Evolutionary conservation across 1,140 invertebrate genomes (phyloP).

Genomic region (Sogatella furcifera): DNA sequence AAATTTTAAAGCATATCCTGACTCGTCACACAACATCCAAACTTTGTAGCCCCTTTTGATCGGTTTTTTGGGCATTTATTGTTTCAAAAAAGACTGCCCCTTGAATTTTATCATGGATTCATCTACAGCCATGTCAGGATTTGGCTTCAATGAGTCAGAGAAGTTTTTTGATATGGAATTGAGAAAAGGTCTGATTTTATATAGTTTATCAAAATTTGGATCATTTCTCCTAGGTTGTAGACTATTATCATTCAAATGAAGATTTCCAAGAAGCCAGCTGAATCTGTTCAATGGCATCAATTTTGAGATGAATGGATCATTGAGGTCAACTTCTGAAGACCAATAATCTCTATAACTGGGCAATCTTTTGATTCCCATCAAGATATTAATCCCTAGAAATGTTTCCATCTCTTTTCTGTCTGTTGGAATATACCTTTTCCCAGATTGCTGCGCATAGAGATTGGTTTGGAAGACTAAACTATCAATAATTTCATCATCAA

Average conservation of each 20-base stretch:
- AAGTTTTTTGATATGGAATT: slow-evolving; percentile 5
- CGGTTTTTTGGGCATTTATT: slow-evolving; percentile 22
- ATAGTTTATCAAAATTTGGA: slow-evolving; percentile 24
- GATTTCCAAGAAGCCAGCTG: slow-evolving; percentile 28
- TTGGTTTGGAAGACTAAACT: slow-evolving; percentile 18
- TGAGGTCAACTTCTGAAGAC: slow-evolving; percentile 28
- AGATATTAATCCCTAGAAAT: slow-evolving; percentile 26
- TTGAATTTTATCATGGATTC: slow-evolving; percentile 26
- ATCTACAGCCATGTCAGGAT: slow-evolving; percentile 18
- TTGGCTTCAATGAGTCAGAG: slow-evolving; percentile 6
- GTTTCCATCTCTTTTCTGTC: slow-evolving; percentile 21
- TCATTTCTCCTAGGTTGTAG: slow-evolving; percentile 14
- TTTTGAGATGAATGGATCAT: slow-evolving; percentile 28
- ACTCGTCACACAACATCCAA: slow-evolving; percentile 14
- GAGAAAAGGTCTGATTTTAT: slow-evolving; percentile 22
- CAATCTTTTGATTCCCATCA: slow-evolving; percentile 27
- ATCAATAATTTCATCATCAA: slow-evolving; percentile 3
- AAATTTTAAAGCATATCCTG: slow-evolving; percentile 18
- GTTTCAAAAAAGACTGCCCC: slow-evolving; percentile 22
- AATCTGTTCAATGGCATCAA: slow-evolving; percentile 34
- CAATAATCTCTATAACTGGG: slow-evolving; percentile 29
- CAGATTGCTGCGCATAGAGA: slow-evolving; percentile 18
- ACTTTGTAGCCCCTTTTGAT: slow-evolving; percentile 23
- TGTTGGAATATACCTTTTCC: slow-evolving; percentile 11
- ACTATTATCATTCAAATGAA: slow-evolving; percentile 26